Evolutionary conservation across 2,797 vertebrate species (phyloP).

Genomic region (Eupleurogrammus muticus): DNA sequence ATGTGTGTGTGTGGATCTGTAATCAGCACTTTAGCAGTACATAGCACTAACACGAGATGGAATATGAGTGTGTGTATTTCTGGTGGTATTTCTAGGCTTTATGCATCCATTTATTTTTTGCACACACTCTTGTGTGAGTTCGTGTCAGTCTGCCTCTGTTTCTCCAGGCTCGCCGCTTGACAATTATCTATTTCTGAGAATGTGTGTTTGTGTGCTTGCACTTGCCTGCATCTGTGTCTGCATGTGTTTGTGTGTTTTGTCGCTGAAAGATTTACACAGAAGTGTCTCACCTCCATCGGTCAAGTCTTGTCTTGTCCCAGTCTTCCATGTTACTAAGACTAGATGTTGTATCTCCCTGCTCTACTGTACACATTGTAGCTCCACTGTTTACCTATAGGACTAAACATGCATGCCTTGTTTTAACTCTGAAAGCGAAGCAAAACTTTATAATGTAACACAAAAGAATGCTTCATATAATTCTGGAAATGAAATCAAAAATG

Average conservation of each 20-base stretch:
- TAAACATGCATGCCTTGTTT: constrained; percentile 4
- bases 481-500: not conserved
- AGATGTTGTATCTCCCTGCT: constrained; percentile 41
- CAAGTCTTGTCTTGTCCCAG: constrained; percentile 69
- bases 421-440: not conserved
- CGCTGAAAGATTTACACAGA: constrained; percentile 77
- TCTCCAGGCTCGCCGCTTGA: constrained; percentile 6
- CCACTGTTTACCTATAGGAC: constrained; percentile 4
- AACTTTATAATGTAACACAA: not conserved
- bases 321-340: constrained; percentile 40
- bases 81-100: constrained; percentile 29
- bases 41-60: constrained; percentile 56
- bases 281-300: constrained; percentile 62
- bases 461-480: not conserved
- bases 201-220: constrained; percentile 42
- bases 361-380: constrained; percentile 17
- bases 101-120: constrained; percentile 21
- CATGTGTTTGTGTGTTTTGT: constrained; percentile 63
- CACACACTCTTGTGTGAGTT: constrained; percentile 5
- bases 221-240: constrained; percentile 49
- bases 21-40: constrained; percentile 50
- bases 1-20: constrained; percentile 49
- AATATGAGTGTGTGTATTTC: constrained; percentile 40
- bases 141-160: not conserved
- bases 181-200: constrained; percentile 24